Evolutionary conservation across 2,797 vertebrate species (phyloP).

Genomic region (Phylloscopus collybita): DNA sequence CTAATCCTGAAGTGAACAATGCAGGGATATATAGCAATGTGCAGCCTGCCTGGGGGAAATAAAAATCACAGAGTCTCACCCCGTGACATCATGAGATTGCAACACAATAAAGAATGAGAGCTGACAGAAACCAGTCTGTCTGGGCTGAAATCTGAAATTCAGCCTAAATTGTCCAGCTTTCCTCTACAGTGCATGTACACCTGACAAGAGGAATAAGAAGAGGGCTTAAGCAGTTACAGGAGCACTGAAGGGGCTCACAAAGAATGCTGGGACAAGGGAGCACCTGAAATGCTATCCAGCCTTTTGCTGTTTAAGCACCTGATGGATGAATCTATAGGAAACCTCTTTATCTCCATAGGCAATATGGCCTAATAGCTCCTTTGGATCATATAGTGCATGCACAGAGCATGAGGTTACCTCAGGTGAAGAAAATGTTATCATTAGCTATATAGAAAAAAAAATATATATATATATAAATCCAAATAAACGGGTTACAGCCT

Average conservation of each 20-base stretch:
- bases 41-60: background rate
- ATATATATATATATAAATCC: too few relatives aligned
- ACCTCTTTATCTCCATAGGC: background rate
- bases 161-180: background rate
- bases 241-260: background rate
- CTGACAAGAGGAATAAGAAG: background rate
- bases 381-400: background rate
- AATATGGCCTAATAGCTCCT: background rate
- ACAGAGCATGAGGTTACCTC: background rate
- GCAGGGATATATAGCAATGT: background rate
- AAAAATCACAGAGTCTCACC: background rate
- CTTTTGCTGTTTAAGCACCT: background rate
- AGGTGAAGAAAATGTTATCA: background rate
- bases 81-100: background rate
- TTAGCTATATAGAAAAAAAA: background rate
- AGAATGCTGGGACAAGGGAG: background rate
- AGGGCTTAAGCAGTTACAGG: background rate
- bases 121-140: background rate
- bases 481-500: rapidly evolving
- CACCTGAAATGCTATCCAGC: rapidly evolving
- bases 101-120: background rate
- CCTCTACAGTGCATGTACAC: background rate
- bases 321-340: background rate
- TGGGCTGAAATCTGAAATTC: background rate
- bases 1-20: background rate